Base-by-base conservation (phyloP, 1,140 invertebrate species). In the Lepeophtheirus salmonis region DNA sequence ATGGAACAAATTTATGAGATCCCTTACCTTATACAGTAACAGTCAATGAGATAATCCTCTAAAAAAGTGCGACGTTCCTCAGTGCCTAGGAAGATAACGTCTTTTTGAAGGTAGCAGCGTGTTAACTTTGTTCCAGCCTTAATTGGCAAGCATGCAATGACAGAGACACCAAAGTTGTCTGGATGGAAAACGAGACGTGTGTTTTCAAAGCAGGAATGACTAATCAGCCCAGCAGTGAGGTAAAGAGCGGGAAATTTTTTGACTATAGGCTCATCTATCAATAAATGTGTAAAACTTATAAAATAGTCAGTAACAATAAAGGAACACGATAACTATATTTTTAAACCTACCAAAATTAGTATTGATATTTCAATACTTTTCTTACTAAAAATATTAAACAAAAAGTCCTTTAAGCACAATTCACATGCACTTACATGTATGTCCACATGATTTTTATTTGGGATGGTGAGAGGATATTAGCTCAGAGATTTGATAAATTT, bases 21-120 rank as follows among this genome's bases (percentile, higher is more conserved):
- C n/a, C n/a, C 52, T 20, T 17, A 54, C 52, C 52, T 54, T n/a
- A 21, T 24, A 54, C 52, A 54, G 52, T 21, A 54, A 20, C 52
- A 54, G 23, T 54, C 23, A 24, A 54, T 54, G 18, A 54, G 52
- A 20, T 4, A 16, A 16, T 54, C 23, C 18, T 54, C 23, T 20
- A 54, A 24, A 16, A 21, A 16, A 4, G 18, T n/a, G n/a, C 52
- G 52, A 2, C 52, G 52, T 2, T 54, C 52, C 22, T 24, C 18
- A 4, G 52, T 54, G 14, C 52, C 52, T n/a, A 24, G 20, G 2
- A 20, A 20, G 2, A 54, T 18, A n/a, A 54, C 18, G 21, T 54
- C 23, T 24, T 54, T 54, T 24, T 21, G 23, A 20, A 24, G 52
- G 21, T 24, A 54, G 17, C 20, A 54, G 17, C 18, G 20, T 20